Evolutionary conservation across 1,140 invertebrate genomes (phyloP).

Genomic region (Batillaria attramentaria): DNA sequence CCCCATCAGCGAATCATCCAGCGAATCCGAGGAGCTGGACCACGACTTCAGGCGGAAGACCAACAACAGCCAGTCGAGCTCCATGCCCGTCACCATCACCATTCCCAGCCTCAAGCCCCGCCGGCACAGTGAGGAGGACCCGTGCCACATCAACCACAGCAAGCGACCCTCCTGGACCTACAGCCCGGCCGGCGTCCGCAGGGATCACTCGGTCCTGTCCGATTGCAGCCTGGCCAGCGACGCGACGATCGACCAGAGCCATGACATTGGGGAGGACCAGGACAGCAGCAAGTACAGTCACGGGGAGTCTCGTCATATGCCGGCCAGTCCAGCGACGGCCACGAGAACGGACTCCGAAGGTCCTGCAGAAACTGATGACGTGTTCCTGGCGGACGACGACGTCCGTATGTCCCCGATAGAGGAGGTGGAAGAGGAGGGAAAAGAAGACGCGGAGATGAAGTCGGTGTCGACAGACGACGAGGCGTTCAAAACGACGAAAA

Average conservation of each 20-base stretch:
- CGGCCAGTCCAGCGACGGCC: background rate
- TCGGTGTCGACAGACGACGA: background rate
- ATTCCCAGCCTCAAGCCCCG: background rate
- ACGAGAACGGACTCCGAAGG: background rate
- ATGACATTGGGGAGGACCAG: background rate
- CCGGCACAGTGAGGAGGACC: background rate
- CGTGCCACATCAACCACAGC: background rate
- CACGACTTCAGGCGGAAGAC: no score
- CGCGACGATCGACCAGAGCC: background rate
- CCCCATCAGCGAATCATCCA: conserved; percentile 10
- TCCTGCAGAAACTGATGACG: conserved; percentile 10
- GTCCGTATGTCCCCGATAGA: background rate
- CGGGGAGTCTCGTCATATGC: no score
- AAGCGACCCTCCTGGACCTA: conserved; percentile 16
- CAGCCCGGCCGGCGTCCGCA: conserved; percentile 15
- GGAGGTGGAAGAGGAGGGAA: background rate
- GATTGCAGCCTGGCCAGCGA: conserved; percentile 25
- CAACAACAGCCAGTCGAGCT: background rate
- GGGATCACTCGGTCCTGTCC: conserved; percentile 20
- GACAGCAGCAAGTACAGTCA: conserved; percentile 7
- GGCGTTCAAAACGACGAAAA: no score
- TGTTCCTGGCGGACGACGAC: conserved; percentile 3
- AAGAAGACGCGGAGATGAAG: background rate
- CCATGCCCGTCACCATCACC: background rate
- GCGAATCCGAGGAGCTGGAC: no score